Base-by-base conservation (phyloP, 2,888 invertebrate genomes). In the Labia minor region DNA sequence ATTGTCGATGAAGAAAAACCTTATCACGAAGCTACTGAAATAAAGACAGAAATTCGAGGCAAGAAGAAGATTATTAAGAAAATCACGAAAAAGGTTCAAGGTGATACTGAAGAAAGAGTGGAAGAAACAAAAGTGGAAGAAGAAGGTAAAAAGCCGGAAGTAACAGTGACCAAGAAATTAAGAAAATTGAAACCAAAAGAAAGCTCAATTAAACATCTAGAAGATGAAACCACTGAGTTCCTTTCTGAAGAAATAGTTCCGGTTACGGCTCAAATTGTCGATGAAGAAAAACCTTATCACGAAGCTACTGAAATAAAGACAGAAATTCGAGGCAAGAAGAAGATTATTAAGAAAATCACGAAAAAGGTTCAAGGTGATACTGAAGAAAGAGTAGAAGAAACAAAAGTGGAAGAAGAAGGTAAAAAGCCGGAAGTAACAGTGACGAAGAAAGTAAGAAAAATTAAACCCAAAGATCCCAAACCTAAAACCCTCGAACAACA, bases 21-120 rank as follows among this genome's bases (percentile, higher is more conserved):
- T 63, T 65, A 65, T 3, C 33, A 66, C 21, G 64, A 64, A 37
- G 62, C 18, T 19, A 21, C 20, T 6, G 64, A 37, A 33, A 61
- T 61, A 65, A 2, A 65, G 37, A 68, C 26, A 21, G 18, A 8
- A 19, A 18, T 20, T 62, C 1, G 16, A 4, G 62, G 65, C 37
- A 84, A 83, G 74, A 73, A 83, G 71, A 84, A 84, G 0, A 81
- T 81, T 68, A 72, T 83, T 67, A 76, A 80, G 71, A 82, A 81
- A 72, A 81, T 79, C 72, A 77, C 76, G 49, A 76, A 72, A 68
- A 70, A 70, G 1, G 68, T 62, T 19, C 68, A 68, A 8, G 68
- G 69, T 1, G 72, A 74, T 20, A 72, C 72, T 49, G 72, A 73
- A 14, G 77, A 77, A 69, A 80, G 80, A 19, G 79, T 82, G 70